A percentile compares a stretch with the other conserved stretches of the same genome.
phyloP scores from a whole-genome alignment of 2,888 invertebrate species.

The Synanthedon vespiformis region DNA sequence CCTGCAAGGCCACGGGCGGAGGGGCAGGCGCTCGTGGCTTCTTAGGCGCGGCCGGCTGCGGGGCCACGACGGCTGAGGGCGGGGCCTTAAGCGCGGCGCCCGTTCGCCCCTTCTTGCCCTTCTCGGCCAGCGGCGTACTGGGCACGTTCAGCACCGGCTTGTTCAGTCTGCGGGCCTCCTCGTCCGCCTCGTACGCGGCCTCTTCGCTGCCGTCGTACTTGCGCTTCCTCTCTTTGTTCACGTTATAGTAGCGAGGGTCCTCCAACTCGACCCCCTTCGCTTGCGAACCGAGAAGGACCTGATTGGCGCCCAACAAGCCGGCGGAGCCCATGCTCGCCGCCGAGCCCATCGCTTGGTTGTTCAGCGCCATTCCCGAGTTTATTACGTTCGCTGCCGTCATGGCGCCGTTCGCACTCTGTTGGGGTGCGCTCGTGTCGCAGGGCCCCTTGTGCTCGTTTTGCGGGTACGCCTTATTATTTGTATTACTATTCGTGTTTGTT shows the following conservation, averaged over 20 bases:
- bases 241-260: constrained; percentile 79
- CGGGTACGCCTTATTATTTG: constrained; percentile 45
- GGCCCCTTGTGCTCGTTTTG: constrained; percentile 50
- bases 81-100: constrained; percentile 39
- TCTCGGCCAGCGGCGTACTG: constrained; percentile 57
- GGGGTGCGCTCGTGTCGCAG: constrained; percentile 44
- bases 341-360: constrained; percentile 46
- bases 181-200: constrained; percentile 72
- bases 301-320: constrained; percentile 49
- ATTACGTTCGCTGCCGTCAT: constrained; percentile 44
- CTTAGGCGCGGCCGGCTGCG: constrained; percentile 59
- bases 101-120: constrained; percentile 54
- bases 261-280: constrained; percentile 70
- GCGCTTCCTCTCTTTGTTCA: constrained; percentile 79
- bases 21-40: constrained; percentile 58
- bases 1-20: constrained; percentile 53
- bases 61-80: constrained; percentile 53
- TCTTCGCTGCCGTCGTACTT: constrained; percentile 78
- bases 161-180: constrained; percentile 60
- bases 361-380: constrained; percentile 47
- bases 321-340: constrained; percentile 43
- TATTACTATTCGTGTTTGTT: constrained; percentile 47
- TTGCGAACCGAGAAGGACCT: constrained; percentile 39
- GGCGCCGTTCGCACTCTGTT: constrained; percentile 55
- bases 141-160: constrained; percentile 67